Base-by-base conservation (phyloP, 2,888 invertebrate genomes). In the Philaethria dido region DNA sequence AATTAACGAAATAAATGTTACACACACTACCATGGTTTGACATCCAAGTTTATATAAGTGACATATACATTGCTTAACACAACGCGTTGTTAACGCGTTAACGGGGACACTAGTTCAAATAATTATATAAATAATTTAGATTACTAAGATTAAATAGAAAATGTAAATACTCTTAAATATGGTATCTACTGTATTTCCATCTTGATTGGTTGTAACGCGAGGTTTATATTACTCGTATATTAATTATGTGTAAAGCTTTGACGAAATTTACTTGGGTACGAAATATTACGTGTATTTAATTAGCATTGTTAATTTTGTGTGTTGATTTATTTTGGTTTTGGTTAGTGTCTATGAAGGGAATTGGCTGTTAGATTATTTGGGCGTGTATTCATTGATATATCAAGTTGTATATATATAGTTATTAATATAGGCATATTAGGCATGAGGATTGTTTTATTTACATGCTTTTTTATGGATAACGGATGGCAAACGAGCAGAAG, bases 201-300 rank as follows among this genome's bases (percentile, higher is more conserved):
- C 22, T 57, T 22, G 62, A 64, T 69, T 69, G 57, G 62, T 59
- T 59, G 65, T 65, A 69, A 65, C 45, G 45, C 50, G 50, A 66
- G 62, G 50, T 50, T 44, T 54, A 61, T 25, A n/a, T 42, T 59
- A 59, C 50, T n/a, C n/a, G n/a, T 47, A 61, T 64, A 61, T 65
- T 64, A 60, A 55, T 50, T 39, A 57, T 36, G 44, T 29, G 42
- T 52, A 33, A 36, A 57, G 55, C 36, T 47, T 29, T 57, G 25
- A 57, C 25, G 42, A 57, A 39, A 57, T 42, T 57, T 16, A 57
- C 25, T 57, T 57, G 22, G 42, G 42, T 42, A 57, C 42, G 39
- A 57, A 57, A 25, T 39, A 42, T 57, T 57, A 42, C 6, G 11
- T 11, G 25, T 57, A 14, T 57, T 42, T 57, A 25, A 57, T 57